These are phyloP conservation scores for Anguilla obscura DNA, from an alignment of 2,797 vertebrate genomes.

Conservation along the genomic window DNA sequence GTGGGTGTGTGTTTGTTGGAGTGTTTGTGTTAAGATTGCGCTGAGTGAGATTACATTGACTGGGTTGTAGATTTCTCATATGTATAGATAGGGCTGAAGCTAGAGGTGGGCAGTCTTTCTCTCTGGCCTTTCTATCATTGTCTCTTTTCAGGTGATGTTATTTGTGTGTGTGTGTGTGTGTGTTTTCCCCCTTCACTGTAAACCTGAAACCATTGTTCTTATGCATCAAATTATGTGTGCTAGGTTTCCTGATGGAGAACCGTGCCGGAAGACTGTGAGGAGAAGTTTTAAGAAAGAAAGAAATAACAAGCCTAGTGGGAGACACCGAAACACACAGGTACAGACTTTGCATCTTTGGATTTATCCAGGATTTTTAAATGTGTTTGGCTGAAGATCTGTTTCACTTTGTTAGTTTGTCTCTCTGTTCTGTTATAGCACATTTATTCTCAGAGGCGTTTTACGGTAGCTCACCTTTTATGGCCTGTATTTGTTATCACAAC, in stretches of 20 bases:
- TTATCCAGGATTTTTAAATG: neutral
- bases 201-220: neutral
- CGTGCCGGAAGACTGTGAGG: slow-evolving; percentile 42
- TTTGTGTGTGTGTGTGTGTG: slow-evolving; percentile 2
- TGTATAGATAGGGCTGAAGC: neutral
- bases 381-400: neutral
- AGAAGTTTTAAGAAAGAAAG: slow-evolving; percentile 42
- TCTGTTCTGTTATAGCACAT: neutral
- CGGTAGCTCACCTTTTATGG: neutral
- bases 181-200: neutral
- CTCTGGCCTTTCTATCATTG: neutral
- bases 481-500: neutral
- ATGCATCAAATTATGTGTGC: neutral
- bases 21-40: neutral
- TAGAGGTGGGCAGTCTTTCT: neutral
- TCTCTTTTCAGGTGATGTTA: neutral
- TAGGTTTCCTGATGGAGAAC: slow-evolving; percentile 67
- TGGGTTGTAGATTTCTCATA: neutral
- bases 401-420: neutral
- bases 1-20: neutral
- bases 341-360: neutral
- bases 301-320: slow-evolving; percentile 43
- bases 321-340: slow-evolving; percentile 12
- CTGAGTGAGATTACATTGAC: neutral
- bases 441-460: neutral